Percentiles rank a stretch among this genome's conserved stretches.
phyloP scores from a whole-genome alignment of 2,888 invertebrate species.

The Brachyptera risi region DNA sequence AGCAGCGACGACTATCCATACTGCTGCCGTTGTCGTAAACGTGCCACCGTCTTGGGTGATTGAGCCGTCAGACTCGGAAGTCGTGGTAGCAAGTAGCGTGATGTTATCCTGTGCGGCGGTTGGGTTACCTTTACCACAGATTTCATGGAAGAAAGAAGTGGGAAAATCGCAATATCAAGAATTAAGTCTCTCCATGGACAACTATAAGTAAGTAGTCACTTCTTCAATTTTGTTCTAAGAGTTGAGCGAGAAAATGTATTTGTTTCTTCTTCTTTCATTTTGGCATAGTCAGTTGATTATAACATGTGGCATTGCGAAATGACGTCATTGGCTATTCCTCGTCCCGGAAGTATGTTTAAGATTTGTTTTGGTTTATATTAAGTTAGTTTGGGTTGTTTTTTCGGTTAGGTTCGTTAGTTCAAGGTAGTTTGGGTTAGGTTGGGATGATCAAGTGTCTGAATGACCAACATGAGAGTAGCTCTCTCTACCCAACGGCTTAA shows the following conservation, averaged over 20 bases:
- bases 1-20: conserved; percentile 39
- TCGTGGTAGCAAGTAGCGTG: neutral
- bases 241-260: neutral
- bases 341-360: no score
- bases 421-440: no score
- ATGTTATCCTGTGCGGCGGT: conserved; percentile 9
- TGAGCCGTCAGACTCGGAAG: conserved; percentile 7
- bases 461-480: no score
- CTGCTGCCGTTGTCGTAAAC: conserved; percentile 44
- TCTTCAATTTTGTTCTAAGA: neutral
- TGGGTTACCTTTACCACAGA: neutral
- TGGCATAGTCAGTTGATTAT: no score
- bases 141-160: conserved; percentile 14
- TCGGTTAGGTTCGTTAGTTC: no score
- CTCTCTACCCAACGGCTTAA: no score
- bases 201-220: conserved; percentile 4
- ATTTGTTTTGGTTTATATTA: no score
- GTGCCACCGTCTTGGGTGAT: conserved; percentile 32
- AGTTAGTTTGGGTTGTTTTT: no score
- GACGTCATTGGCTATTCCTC: no score
- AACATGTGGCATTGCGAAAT: no score
- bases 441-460: no score
- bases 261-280: neutral
- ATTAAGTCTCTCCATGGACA: neutral
- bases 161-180: neutral